phyloP scores from a whole-genome alignment of 2,797 vertebrate species.

The Acipenser oxyrinchus region DNA sequence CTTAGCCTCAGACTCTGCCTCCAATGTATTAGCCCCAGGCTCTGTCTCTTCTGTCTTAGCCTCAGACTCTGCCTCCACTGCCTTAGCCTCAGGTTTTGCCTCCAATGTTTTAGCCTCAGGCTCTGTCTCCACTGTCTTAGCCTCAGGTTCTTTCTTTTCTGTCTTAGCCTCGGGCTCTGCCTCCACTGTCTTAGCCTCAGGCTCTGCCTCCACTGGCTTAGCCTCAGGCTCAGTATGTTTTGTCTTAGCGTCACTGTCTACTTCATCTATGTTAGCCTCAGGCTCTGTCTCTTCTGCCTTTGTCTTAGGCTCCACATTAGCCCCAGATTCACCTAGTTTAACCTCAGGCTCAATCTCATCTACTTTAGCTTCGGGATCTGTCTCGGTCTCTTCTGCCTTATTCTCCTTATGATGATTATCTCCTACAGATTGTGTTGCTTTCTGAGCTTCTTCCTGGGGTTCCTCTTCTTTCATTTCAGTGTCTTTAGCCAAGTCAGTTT shows the following conservation, averaged over 20 bases:
- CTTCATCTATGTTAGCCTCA: conserved; percentile 6
- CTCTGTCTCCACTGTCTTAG: background rate
- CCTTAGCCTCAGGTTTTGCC: conserved; percentile 15
- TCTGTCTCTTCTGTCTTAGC: background rate
- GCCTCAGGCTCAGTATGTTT: conserved; percentile 9
- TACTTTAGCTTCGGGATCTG: background rate
- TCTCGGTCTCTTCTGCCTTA: background rate
- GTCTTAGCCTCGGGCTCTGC: conserved; percentile 11
- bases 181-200: background rate
- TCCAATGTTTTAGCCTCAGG: conserved; percentile 5
- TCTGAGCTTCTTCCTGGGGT: background rate
- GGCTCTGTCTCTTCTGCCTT: conserved; percentile 23
- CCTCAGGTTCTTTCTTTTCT: conserved; percentile 7
- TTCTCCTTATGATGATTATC: background rate
- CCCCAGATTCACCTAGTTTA: background rate
- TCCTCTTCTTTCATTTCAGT: conserved; percentile 9
- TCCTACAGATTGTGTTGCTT: background rate
- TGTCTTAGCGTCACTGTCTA: background rate
- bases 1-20: too few relatives aligned
- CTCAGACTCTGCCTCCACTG: background rate
- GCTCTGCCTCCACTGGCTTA: background rate
- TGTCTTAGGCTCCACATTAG: conserved; percentile 11
- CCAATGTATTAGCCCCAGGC: background rate
- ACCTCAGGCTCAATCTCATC: background rate
- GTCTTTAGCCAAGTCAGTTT: conserved; percentile 1